A percentile compares a stretch with the other conserved stretches of the same genome.
phyloP scores from a whole-genome alignment of 2,113 vertebrate genomes.

The Cygnus atratus region DNA sequence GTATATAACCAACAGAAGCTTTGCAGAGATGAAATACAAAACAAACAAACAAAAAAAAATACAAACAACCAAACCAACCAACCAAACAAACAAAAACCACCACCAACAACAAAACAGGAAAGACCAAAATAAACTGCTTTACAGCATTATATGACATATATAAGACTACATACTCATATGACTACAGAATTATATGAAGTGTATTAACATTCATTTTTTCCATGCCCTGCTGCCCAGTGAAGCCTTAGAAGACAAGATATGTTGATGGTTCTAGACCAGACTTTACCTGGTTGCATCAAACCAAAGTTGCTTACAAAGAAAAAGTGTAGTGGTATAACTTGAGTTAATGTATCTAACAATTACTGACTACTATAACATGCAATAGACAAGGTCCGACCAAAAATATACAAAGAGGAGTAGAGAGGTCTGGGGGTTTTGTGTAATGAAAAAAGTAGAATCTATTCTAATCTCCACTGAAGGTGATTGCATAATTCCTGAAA shows the following conservation, averaged over 20 bases:
- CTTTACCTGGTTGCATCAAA: neutral
- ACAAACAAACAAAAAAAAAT: neutral
- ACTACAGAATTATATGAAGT: neutral
- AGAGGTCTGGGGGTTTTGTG: neutral
- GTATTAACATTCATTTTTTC: neutral
- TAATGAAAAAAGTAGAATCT: neutral
- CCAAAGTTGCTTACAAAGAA: neutral
- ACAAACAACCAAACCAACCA: too few relatives aligned
- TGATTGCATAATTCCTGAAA: neutral
- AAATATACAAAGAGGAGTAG: neutral
- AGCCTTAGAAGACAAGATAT: neutral
- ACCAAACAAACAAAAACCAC: too few relatives aligned
- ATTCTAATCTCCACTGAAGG: neutral
- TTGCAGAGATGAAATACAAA: neutral
- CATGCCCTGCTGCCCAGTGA: neutral
- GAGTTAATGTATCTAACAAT: neutral
- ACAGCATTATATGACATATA: neutral
- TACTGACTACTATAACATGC: neutral
- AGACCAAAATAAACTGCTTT: neutral
- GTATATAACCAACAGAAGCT: neutral
- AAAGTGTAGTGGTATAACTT: neutral
- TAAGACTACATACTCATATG: too few relatives aligned
- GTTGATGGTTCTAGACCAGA: neutral
- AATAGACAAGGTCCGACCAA: neutral
- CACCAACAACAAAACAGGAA: neutral